phyloP scores from a whole-genome alignment of 2,113 vertebrate species.

The Pelmatolapia mariae region DNA sequence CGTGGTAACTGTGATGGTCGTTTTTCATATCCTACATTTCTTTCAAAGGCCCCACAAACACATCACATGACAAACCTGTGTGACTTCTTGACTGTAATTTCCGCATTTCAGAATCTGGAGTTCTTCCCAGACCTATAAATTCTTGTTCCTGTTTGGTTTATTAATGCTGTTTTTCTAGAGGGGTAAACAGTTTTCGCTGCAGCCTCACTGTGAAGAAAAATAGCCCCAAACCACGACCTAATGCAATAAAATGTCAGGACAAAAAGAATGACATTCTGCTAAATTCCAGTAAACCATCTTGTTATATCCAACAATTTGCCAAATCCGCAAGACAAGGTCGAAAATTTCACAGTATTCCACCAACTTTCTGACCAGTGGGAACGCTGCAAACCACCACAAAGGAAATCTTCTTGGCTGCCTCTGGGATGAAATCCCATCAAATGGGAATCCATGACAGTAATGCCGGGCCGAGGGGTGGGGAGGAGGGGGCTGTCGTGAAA shows the following conservation, averaged over 20 bases:
- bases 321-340: constrained; percentile 20
- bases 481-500: background rate
- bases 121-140: background rate
- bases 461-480: accelerated
- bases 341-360: background rate
- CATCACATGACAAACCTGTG: background rate
- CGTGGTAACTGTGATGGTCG: background rate
- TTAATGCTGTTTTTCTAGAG: background rate
- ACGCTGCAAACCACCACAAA: background rate
- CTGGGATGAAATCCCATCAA: background rate
- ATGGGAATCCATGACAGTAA: background rate
- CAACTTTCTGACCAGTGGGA: background rate
- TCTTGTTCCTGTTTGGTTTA: background rate
- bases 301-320: background rate
- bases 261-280: background rate
- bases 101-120: background rate
- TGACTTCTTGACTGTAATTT: background rate
- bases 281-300: background rate
- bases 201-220: background rate
- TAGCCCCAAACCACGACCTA: background rate
- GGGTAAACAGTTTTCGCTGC: background rate
- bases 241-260: background rate
- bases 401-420: background rate
- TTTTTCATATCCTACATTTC: background rate
- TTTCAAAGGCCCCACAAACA: background rate